These are phyloP conservation scores for Drosophila macrospina DNA, from an alignment of 2,888 invertebrate species.

Conservation along the genomic window DNA sequence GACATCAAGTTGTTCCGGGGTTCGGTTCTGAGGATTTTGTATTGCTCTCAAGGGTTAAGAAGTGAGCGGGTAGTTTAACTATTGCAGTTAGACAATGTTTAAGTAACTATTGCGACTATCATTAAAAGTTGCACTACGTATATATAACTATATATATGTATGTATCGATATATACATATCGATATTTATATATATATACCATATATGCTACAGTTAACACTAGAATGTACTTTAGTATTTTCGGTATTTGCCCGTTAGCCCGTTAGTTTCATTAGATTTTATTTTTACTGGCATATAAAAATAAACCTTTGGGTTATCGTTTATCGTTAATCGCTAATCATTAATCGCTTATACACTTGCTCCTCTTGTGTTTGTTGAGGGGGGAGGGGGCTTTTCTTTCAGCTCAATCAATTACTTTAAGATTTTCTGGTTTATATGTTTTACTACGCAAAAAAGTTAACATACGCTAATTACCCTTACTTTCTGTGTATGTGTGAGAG, in stretches of 20 bases:
- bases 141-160: slow-evolving; percentile 25
- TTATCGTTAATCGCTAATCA: neutral
- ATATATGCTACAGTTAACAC: slow-evolving; percentile 36
- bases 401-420: slow-evolving; percentile 10
- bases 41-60: slow-evolving; percentile 8
- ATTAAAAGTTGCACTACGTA: slow-evolving; percentile 34
- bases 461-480: slow-evolving; percentile 58
- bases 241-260: slow-evolving; percentile 34
- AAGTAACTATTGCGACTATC: slow-evolving; percentile 19
- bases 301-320: slow-evolving; percentile 33
- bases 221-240: slow-evolving; percentile 36
- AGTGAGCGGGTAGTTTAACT: slow-evolving; percentile 3
- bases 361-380: too few species aligned
- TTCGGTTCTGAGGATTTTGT: slow-evolving; percentile 20
- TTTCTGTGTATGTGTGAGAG: slow-evolving; percentile 27
- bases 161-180: slow-evolving; percentile 3
- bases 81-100: slow-evolving; percentile 12
- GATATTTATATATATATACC: neutral
- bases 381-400: neutral
- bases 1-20: slow-evolving; percentile 60
- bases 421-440: slow-evolving; percentile 2
- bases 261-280: slow-evolving; percentile 21
- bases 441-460: slow-evolving; percentile 45
- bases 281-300: slow-evolving; percentile 40
- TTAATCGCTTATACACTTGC: too few species aligned